phyloP scores from a whole-genome alignment of 2,797 vertebrate genomes.

The Hypotaenidia philippensis region DNA sequence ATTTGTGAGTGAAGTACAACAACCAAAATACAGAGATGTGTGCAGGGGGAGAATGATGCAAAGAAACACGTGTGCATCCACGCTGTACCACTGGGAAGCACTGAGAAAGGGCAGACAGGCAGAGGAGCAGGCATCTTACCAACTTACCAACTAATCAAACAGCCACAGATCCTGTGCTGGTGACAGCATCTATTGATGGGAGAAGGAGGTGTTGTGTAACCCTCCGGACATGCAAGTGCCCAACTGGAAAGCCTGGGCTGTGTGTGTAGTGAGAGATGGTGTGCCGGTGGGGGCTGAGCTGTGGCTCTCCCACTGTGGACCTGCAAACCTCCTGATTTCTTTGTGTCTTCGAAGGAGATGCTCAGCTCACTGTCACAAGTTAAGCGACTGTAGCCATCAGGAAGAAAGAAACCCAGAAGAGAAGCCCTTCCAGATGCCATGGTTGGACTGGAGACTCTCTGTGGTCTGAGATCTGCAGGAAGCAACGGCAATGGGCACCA shows the following conservation, averaged over 20 bases:
- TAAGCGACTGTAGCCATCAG: neutral
- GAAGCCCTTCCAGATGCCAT: neutral
- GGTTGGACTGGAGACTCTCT: neutral
- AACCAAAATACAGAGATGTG: neutral
- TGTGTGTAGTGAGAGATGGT: neutral
- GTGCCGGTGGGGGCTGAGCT: neutral
- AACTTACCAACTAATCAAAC: neutral
- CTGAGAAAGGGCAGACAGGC: neutral
- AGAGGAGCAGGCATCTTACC: neutral
- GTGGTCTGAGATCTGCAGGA: neutral
- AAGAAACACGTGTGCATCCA: neutral
- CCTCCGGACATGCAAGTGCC: neutral
- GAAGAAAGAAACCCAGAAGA: neutral
- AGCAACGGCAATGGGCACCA: neutral
- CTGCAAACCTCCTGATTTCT: neutral
- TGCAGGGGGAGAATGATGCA: neutral
- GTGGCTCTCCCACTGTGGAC: neutral
- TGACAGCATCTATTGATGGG: neutral
- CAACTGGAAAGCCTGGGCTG: neutral
- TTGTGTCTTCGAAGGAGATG: neutral
- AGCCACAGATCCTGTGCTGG: fast-evolving
- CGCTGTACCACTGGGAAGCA: neutral
- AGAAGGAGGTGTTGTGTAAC: neutral
- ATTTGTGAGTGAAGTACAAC: neutral
- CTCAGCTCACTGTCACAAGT: neutral